phyloP scores from a whole-genome alignment of 2,797 vertebrate genomes.

The Notolepis coatsorum region DNA sequence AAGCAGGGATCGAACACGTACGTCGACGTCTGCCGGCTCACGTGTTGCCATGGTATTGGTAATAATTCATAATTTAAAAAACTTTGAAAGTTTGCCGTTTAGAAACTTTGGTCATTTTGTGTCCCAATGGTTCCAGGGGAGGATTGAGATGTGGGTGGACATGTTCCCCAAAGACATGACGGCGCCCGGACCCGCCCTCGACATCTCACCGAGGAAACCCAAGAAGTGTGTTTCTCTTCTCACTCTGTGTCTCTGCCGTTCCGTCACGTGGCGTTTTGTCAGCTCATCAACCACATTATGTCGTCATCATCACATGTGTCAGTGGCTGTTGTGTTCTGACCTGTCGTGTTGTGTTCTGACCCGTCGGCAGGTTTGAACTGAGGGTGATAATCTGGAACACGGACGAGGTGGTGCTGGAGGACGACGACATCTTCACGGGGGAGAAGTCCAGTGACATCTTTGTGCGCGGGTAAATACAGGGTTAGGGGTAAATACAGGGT shows the following conservation, averaged over 20 bases:
- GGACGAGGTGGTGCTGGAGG: constrained; percentile 95
- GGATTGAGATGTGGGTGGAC: constrained; percentile 99
- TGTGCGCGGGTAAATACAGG: constrained; percentile 89
- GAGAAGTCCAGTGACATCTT: constrained; percentile 99
- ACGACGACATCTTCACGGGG: constrained; percentile 97
- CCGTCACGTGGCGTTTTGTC: not conserved
- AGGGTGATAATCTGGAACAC: constrained; percentile 98
- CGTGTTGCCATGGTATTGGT: too few species aligned
- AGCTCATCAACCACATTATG: not conserved
- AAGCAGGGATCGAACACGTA: constrained; percentile 97
- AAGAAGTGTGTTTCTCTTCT: constrained; percentile 96
- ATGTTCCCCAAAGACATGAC: constrained; percentile 98
- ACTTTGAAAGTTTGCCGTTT: not conserved
- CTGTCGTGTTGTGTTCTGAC: too few species aligned
- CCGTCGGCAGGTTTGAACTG: constrained; percentile 89
- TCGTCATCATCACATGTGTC: not conserved
- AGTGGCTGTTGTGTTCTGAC: constrained; percentile 1
- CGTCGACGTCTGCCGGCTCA: not conserved
- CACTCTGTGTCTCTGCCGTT: not conserved
- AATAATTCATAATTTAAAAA: not conserved
- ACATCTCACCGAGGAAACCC: constrained; percentile 94
- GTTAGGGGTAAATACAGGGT: too few species aligned
- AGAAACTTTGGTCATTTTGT: not conserved
- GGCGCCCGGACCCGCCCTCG: constrained; percentile 90
- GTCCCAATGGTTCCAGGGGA: constrained; percentile 82